These are phyloP conservation scores for Beroe ovata DNA, from an alignment of 37 sponge, comb jelly and placozoan species.

Conservation along the genomic window DNA sequence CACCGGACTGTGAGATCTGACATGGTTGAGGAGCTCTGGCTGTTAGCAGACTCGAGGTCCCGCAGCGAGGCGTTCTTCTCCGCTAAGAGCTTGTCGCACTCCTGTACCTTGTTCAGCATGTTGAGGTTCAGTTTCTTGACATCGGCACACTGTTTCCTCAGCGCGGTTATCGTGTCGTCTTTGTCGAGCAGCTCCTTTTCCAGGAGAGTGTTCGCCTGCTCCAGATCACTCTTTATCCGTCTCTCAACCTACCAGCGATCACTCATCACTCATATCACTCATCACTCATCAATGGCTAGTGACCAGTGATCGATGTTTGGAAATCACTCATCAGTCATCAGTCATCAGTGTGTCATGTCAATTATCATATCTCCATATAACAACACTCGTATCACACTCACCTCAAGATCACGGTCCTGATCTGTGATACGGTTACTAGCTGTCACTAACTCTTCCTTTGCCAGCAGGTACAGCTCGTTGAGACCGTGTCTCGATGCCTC, in stretches of 20 bases:
- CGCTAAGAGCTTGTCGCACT: conserved; percentile 40
- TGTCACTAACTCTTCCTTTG: conserved; percentile 82
- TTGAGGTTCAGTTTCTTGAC: conserved; percentile 80
- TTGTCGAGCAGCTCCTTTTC: conserved; percentile 92
- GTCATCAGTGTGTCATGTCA: too few species aligned
- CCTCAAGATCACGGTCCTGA: conserved; percentile 3
- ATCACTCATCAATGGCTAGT: too few species aligned
- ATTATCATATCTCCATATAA: too few species aligned
- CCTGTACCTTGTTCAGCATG: conserved; percentile 78
- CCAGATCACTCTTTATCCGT: conserved; percentile 11
- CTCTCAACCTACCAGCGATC: not conserved
- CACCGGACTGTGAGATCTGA: not conserved
- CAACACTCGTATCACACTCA: too few species aligned
- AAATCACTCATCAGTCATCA: too few species aligned
- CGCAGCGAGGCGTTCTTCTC: conserved; percentile 23
- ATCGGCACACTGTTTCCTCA: conserved; percentile 91
- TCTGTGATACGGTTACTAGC: conserved; percentile 31
- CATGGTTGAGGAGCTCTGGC: conserved; percentile 1
- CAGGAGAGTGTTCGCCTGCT: conserved; percentile 80
- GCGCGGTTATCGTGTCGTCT: conserved; percentile 79
- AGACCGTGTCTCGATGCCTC: conserved; percentile 73
- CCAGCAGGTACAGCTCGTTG: conserved; percentile 85
- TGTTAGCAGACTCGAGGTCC: conserved; percentile 1
- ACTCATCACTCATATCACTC: too few species aligned
- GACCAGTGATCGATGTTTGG: too few species aligned